A percentile compares a stretch with the other conserved stretches of the same genome.
Evolutionary conservation across 1,140 invertebrate genomes (phyloP).

Genomic region (Drosophila simulans): DNA sequence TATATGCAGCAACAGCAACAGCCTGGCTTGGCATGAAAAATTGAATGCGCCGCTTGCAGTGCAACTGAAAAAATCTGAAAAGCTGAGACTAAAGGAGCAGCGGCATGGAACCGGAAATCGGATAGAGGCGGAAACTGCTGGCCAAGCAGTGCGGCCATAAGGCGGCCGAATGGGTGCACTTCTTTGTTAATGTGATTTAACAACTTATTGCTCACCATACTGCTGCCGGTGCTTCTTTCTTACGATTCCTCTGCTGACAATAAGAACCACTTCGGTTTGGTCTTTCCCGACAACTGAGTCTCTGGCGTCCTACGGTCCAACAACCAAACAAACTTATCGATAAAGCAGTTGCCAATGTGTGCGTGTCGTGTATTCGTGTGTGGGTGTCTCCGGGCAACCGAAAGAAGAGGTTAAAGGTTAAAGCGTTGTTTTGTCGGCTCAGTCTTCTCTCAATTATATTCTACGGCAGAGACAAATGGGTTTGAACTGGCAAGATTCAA

Average conservation of each 20-base stretch:
- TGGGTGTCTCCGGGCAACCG: constrained; percentile 22
- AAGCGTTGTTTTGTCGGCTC: background rate
- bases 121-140: constrained; percentile 9
- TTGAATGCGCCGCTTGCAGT: constrained; percentile 65
- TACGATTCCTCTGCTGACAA: background rate
- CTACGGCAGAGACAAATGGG: background rate
- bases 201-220: constrained; percentile 46
- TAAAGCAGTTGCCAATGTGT: constrained; percentile 39
- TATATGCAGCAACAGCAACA: constrained; percentile 74
- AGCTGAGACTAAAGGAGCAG: constrained; percentile 1
- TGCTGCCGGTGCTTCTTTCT: constrained; percentile 4
- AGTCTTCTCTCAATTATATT: constrained; percentile 9
- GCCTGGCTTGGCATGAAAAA: constrained; percentile 79
- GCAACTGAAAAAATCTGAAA: constrained; percentile 28
- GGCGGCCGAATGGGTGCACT: background rate
- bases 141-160: constrained; percentile 14
- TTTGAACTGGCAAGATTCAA: background rate
- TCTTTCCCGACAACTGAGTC: constrained; percentile 13
- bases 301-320: background rate
- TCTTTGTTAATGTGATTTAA: constrained; percentile 34
- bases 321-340: constrained; percentile 37
- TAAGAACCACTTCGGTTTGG: background rate
- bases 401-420: constrained; percentile 9
- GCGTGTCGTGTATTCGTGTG: background rate
- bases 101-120: constrained; percentile 8